Base-by-base conservation (phyloP, 2,113 vertebrate genomes). In the Platanista minor region DNA sequence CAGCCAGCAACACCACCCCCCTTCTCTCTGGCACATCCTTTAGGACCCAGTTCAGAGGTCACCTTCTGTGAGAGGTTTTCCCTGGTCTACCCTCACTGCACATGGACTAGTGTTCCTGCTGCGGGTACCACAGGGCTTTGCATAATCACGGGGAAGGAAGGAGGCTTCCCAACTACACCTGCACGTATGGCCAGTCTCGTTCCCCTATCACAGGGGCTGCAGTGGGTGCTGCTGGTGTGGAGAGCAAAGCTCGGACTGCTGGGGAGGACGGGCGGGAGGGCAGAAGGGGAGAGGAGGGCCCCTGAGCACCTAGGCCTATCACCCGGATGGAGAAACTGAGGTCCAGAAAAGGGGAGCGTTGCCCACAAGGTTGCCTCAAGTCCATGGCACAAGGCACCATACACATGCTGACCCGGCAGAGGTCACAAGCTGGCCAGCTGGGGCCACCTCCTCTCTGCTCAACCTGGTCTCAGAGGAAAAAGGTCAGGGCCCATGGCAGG, bases 131-230 rank as follows among this genome's bases (percentile, higher is more conserved):
- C 8, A 11, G 33, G 77, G 57, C 66, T 64, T 31, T 23, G 25
- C 3, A 4, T 8, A 18, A 66, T 1, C 27, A 61, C 0, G 4
- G n/a, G 31, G 20, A 36, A 36, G 39, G 66, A 25, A 3, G 20
- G 46, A 3, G 10, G 11, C 31, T 17, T 29, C 41, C 83, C n/a
- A 0, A 6, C 5, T 3, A 25, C 54, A 8, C 39, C 31, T 1
- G 7, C 8, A 5, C 6, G 10, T 36, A 3, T 0, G 0, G n/a
- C 46, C 43, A 9, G 18, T 3, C 17, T 3, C 4, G 0, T 1
- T 33, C 33, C 2, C 67, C 49, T 0, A 10, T n/a, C 27, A 1
- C 3, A 0, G 39, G 2, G 20, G 29, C 64, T 33, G 17, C 23
- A 1, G 1, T 4, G 15, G 18, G 13, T 0, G 5, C 33, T 7